Percentiles rank a stretch among this genome's conserved stretches.
Conservation (phyloP, 2,888 invertebrate genomes). For the Xanthia icteritia region DNA sequence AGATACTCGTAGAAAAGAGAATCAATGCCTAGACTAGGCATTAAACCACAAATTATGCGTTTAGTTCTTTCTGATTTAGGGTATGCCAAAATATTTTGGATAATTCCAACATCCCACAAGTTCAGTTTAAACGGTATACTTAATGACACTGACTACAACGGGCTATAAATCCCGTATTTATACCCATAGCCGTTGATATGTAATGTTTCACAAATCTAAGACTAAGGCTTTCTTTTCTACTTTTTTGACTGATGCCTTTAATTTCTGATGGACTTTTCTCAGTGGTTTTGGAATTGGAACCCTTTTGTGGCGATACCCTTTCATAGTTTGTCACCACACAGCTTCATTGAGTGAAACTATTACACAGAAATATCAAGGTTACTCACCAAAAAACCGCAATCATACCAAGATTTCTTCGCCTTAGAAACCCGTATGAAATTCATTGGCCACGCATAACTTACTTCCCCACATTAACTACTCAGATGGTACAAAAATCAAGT, state of each 20-base stretch:
- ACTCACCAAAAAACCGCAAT: slow-evolving; percentile 42
- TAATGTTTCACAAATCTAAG: neutral
- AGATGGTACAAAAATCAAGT: slow-evolving; percentile 55
- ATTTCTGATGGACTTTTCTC: neutral
- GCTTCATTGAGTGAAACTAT: slow-evolving; percentile 22
- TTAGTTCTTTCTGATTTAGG: too few species aligned
- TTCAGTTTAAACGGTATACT: too few species aligned
- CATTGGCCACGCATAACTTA: slow-evolving; percentile 62
- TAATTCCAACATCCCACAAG: too few species aligned
- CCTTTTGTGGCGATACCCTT: neutral
- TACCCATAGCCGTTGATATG: too few species aligned
- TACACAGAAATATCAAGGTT: slow-evolving; percentile 46
- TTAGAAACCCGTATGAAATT: slow-evolving; percentile 50
- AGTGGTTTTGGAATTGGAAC: neutral
- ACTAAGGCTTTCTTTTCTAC: neutral
- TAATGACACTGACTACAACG: too few species aligned
- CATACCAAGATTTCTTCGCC: slow-evolving; percentile 36
- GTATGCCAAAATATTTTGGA: too few species aligned
- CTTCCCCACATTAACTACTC: slow-evolving; percentile 58
- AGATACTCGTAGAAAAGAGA: too few species aligned
- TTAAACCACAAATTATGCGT: too few species aligned
- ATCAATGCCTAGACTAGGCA: too few species aligned
- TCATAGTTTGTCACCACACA: neutral
- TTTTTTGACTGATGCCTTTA: too few species aligned
- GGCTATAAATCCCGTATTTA: too few species aligned